A percentile compares a stretch with the other conserved stretches of the same genome.
Conservation (phyloP, 1,140 invertebrate genomes). For the Drosophila trapezifrons region DNA sequence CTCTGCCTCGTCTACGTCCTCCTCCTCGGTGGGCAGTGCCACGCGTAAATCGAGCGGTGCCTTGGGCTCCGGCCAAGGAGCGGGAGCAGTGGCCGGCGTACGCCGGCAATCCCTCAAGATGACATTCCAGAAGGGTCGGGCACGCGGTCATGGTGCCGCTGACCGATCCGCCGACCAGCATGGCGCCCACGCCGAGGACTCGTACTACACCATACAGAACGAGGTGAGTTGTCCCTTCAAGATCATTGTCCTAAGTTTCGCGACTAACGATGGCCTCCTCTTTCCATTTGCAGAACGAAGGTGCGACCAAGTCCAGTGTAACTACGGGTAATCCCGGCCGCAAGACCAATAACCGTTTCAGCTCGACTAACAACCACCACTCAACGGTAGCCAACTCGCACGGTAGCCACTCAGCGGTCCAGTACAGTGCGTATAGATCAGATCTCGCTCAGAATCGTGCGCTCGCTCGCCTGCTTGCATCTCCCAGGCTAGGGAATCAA, state of each 20-base stretch:
- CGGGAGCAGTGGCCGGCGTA: constrained; percentile 83
- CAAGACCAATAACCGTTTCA: constrained; percentile 81
- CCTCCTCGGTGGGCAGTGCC: constrained; percentile 84
- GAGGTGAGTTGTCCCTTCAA: constrained; percentile 86
- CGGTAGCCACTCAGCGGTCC: constrained; percentile 49
- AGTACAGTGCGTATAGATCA: constrained; percentile 44
- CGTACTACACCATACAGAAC: constrained; percentile 91
- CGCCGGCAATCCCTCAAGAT: constrained; percentile 89
- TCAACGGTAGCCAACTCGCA: constrained; percentile 23
- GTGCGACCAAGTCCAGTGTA: constrained; percentile 66
- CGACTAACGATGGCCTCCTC: not conserved
- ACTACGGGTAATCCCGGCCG: constrained; percentile 58
- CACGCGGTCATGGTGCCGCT: constrained; percentile 85
- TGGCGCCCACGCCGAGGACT: constrained; percentile 86
- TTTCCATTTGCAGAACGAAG: constrained; percentile 78
- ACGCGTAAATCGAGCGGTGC: constrained; percentile 61
- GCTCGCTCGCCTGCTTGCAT: not conserved
- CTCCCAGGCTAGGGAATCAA: not conserved
- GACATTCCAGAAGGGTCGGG: constrained; percentile 91
- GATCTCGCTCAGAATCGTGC: not conserved
- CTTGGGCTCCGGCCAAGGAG: constrained; percentile 10
- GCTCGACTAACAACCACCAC: constrained; percentile 66
- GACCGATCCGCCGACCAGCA: constrained; percentile 85
- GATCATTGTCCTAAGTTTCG: not conserved
- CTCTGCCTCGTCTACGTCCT: constrained; percentile 30